These are phyloP conservation scores for Crypturellus tataupa DNA, from an alignment of 2,797 vertebrate species.

Conservation along the genomic window DNA sequence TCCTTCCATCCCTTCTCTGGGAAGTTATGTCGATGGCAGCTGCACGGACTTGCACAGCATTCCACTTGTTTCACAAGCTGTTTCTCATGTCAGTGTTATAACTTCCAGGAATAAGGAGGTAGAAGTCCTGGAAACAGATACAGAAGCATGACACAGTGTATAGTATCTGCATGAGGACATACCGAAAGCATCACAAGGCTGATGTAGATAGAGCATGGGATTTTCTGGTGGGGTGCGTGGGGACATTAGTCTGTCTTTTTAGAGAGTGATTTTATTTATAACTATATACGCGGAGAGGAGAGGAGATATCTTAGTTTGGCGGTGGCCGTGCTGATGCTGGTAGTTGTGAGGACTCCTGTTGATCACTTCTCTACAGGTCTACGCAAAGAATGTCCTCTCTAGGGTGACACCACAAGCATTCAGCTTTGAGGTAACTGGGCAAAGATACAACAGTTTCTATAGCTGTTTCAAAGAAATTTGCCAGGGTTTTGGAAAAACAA, in stretches of 20 bases:
- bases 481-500: not conserved
- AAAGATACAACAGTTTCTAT: not conserved
- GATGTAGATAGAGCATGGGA: not conserved
- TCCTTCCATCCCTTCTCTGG: conserved; percentile 5
- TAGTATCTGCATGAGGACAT: not conserved
- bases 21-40: not conserved
- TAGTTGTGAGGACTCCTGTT: not conserved
- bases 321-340: not conserved
- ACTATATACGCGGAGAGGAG: not conserved
- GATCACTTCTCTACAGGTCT: not conserved
- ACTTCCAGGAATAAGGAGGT: conserved; percentile 48
- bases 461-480: not conserved
- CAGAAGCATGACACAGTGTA: not conserved
- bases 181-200: not conserved
- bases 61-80: conserved; percentile 41
- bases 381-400: not conserved
- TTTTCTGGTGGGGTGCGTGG: not conserved
- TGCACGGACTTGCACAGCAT: not conserved
- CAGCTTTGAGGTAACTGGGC: not conserved
- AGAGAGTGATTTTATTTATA: not conserved
- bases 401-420: not conserved
- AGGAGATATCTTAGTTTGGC: not conserved
- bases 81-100: conserved; percentile 34
- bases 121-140: conserved; percentile 20
- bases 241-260: not conserved